phyloP scores from a whole-genome alignment of 2,113 vertebrate species.

The Callipepla squamata region DNA sequence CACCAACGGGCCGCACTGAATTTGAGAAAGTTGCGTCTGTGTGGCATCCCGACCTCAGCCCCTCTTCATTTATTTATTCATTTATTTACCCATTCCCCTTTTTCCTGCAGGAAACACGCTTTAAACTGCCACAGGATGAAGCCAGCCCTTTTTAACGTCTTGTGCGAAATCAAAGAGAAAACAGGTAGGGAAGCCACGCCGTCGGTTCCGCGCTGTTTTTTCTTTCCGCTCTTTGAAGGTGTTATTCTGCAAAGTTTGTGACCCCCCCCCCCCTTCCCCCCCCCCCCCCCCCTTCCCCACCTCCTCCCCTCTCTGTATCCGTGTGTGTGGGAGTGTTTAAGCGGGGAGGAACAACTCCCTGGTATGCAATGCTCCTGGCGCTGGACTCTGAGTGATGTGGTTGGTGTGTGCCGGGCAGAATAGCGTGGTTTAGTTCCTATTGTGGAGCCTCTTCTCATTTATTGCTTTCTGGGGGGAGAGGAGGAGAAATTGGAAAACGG shows the following conservation, averaged over 20 bases:
- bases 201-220: neutral
- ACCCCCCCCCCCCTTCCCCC: accelerated
- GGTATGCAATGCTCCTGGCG: slow-evolving; percentile 38
- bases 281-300: accelerated
- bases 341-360: neutral
- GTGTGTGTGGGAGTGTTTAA: slow-evolving; percentile 2
- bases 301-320: too few species aligned
- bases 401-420: slow-evolving; percentile 23
- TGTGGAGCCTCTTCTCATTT: slow-evolving; percentile 32
- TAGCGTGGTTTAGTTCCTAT: slow-evolving; percentile 41
- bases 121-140: slow-evolving; percentile 99
- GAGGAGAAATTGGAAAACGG: neutral
- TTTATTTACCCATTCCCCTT: neutral
- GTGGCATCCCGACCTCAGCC: slow-evolving; percentile 18
- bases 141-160: slow-evolving; percentile 97
- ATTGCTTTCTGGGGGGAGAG: slow-evolving; percentile 1
- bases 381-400: slow-evolving; percentile 43
- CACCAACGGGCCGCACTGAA: neutral
- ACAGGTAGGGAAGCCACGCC: slow-evolving; percentile 86
- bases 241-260: neutral
- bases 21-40: slow-evolving; percentile 27
- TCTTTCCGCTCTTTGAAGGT: neutral
- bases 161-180: slow-evolving; percentile 99
- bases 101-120: slow-evolving; percentile 94
- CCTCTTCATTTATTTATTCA: neutral